A percentile compares a stretch with the other conserved stretches of the same genome.
Evolutionary conservation across 2,113 vertebrate species (phyloP).

Genomic region (Ammodytes marinus): DNA sequence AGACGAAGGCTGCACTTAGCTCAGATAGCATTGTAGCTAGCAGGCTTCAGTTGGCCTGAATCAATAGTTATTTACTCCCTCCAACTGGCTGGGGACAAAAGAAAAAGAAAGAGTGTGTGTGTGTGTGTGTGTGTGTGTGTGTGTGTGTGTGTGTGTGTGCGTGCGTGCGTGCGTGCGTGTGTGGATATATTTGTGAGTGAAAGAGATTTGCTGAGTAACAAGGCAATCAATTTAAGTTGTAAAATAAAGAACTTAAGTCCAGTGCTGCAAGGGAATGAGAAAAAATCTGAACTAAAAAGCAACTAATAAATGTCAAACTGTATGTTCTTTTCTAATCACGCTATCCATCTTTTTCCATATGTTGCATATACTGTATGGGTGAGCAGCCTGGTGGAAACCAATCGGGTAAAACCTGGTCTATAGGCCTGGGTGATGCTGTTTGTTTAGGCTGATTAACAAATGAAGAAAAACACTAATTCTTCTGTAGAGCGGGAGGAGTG

Average conservation of each 20-base stretch:
- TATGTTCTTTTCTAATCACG: constrained; percentile 72
- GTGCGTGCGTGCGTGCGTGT: background rate
- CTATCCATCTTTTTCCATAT: constrained; percentile 71
- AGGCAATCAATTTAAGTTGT: constrained; percentile 73
- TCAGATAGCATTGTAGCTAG: constrained; percentile 59
- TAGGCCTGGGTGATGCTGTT: constrained; percentile 31
- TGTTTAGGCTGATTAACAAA: constrained; percentile 2
- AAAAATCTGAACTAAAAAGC: constrained; percentile 74
- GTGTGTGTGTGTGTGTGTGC: no score
- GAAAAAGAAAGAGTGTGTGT: constrained; percentile 1
- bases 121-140: no score
- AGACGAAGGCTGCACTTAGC: constrained; percentile 64
- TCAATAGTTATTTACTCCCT: constrained; percentile 80
- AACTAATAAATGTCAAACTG: constrained; percentile 74
- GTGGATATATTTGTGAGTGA: constrained; percentile 52
- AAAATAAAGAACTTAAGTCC: constrained; percentile 46
- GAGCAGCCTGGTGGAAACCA: constrained; percentile 49
- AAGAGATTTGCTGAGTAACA: constrained; percentile 72
- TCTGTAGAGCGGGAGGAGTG: constrained; percentile 13
- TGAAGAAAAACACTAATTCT: constrained; percentile 10
- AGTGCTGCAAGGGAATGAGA: constrained; percentile 69
- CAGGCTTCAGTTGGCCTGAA: constrained; percentile 62
- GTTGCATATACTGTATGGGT: constrained; percentile 28
- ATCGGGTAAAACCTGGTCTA: constrained; percentile 45
- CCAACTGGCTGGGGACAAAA: constrained; percentile 66